A percentile compares a stretch with the other conserved stretches of the same genome.
These are phyloP conservation scores for Gastrophysa polygoni DNA, from an alignment of 2,888 invertebrate species.

Conservation along the genomic window DNA sequence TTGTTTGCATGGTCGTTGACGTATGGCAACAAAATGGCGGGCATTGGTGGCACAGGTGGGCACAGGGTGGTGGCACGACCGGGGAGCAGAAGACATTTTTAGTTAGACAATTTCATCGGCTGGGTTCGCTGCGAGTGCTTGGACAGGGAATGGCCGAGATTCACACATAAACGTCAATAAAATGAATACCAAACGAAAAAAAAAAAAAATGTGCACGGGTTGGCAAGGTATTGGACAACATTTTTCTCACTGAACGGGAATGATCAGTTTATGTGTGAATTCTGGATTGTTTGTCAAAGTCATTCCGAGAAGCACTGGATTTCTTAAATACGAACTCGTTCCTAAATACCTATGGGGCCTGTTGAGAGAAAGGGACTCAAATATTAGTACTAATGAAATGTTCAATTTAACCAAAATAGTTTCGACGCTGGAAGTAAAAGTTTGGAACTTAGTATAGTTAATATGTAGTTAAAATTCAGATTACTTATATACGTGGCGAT, in stretches of 20 bases:
- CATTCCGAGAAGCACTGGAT: conserved; percentile 33
- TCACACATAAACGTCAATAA: conserved; percentile 6
- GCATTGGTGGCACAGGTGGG: conserved; percentile 49
- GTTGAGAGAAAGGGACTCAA: conserved; percentile 26
- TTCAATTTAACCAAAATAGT: conserved; percentile 21
- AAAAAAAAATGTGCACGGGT: neutral
- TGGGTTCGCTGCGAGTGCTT: conserved; percentile 25
- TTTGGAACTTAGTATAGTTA: too few species aligned
- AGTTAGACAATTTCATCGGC: conserved; percentile 48
- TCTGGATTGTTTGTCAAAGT: conserved; percentile 20
- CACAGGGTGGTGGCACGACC: conserved; percentile 54
- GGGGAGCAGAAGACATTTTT: conserved; percentile 55
- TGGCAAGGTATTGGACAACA: neutral
- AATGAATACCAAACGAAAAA: neutral
- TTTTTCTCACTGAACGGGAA: neutral
- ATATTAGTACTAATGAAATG: conserved; percentile 19
- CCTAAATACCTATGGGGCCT: conserved; percentile 19
- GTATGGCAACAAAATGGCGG: conserved; percentile 57
- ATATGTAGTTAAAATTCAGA: too few species aligned
- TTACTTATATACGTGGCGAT: too few species aligned
- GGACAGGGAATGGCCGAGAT: conserved; percentile 23
- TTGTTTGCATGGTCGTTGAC: conserved; percentile 36
- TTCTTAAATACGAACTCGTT: conserved; percentile 38
- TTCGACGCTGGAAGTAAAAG: neutral
- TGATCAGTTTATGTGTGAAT: conserved; percentile 5